These are phyloP conservation scores for Diglossa cyanea DNA, from an alignment of 2,797 vertebrate genomes.

Conservation along the genomic window DNA sequence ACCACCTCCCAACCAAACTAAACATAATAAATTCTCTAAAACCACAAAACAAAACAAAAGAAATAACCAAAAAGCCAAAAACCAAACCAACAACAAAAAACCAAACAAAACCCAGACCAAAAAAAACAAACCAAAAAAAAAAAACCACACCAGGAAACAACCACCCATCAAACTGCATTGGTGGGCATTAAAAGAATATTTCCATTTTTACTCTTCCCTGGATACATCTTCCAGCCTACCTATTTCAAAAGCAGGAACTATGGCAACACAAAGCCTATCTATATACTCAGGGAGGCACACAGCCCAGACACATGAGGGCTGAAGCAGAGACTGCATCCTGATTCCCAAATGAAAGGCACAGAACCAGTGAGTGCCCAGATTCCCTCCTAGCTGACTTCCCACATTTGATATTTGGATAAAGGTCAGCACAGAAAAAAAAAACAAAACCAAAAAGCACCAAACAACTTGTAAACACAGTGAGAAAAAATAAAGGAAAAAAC, in stretches of 20 bases:
- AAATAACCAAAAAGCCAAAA: background rate
- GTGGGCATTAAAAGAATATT: background rate
- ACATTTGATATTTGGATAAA: background rate
- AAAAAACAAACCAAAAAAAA: background rate
- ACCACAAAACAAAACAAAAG: background rate
- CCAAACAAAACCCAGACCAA: background rate
- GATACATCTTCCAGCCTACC: background rate
- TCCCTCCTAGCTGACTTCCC: background rate
- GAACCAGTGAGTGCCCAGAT: background rate
- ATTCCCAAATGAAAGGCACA: background rate
- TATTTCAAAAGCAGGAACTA: background rate
- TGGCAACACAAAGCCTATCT: background rate
- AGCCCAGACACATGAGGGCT: background rate
- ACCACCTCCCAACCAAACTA: background rate
- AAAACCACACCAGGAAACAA: background rate
- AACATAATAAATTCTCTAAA: background rate
- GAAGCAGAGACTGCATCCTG: background rate
- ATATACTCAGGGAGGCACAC: background rate
- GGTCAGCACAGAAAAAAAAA: background rate
- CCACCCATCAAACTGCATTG: background rate
- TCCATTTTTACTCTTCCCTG: background rate
- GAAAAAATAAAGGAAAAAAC: background rate
- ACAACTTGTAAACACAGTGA: background rate
- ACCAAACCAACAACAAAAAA: background rate
- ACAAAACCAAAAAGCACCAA: rapidly evolving